A percentile compares a stretch with the other conserved stretches of the same genome.
Evolutionary conservation across 2,797 vertebrate species (phyloP).

Genomic region (Zenarchopterus dispar): DNA sequence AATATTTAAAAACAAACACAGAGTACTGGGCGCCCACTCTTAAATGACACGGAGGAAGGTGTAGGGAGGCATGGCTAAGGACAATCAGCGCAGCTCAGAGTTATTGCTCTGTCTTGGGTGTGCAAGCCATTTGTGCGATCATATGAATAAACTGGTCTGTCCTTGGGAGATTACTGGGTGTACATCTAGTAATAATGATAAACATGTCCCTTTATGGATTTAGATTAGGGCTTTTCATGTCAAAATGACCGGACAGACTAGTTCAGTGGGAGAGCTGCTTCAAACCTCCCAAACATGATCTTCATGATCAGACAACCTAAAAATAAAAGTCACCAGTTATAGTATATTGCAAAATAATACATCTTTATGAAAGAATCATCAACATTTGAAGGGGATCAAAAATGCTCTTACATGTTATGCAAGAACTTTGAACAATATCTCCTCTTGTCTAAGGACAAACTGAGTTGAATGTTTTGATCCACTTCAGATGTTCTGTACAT

Average conservation of each 20-base stretch:
- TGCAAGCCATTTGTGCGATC: neutral
- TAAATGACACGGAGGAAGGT: neutral
- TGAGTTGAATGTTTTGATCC: too few species aligned
- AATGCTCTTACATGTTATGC: too few species aligned
- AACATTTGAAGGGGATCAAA: too few species aligned
- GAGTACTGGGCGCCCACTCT: neutral
- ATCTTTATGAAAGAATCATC: too few species aligned
- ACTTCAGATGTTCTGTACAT: too few species aligned
- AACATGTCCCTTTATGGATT: neutral
- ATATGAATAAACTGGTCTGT: neutral
- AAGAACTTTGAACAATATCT: too few species aligned
- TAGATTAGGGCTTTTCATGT: slow-evolving; percentile 6
- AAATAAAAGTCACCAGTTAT: too few species aligned
- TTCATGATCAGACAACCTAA: too few species aligned
- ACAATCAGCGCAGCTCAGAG: too few species aligned
- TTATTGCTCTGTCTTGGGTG: neutral
- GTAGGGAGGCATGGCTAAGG: neutral
- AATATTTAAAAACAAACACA: too few species aligned
- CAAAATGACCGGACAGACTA: slow-evolving; percentile 14
- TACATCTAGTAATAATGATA: slow-evolving; percentile 3
- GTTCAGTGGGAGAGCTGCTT: neutral
- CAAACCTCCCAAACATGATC: neutral
- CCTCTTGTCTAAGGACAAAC: too few species aligned
- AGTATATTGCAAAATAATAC: too few species aligned
- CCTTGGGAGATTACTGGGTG: slow-evolving; percentile 7